phyloP scores from a whole-genome alignment of 2,888 invertebrate genomes.

The Chaetoderma sp. region DNA sequence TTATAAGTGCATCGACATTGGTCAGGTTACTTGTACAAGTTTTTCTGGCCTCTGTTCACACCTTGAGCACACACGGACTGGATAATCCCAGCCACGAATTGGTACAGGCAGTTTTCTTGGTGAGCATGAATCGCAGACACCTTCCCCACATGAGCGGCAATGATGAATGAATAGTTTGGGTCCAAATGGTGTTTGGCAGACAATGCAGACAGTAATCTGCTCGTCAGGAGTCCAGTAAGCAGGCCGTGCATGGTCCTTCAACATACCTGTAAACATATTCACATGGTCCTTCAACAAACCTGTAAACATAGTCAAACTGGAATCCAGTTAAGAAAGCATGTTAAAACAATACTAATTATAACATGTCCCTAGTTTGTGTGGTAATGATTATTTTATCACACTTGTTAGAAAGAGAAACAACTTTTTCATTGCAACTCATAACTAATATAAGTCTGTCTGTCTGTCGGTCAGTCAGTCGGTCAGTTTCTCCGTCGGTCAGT shows the following conservation, averaged over 20 bases:
- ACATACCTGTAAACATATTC: constrained; percentile 47
- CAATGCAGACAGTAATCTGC: constrained; percentile 77
- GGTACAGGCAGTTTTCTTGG: constrained; percentile 67
- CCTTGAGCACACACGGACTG: constrained; percentile 71
- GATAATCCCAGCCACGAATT: constrained; percentile 71
- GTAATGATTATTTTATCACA: background rate
- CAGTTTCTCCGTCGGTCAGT: too few relatives aligned
- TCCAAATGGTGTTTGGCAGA: constrained; percentile 76
- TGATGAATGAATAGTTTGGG: constrained; percentile 74
- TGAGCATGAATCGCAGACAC: constrained; percentile 76
- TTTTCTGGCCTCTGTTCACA: constrained; percentile 63
- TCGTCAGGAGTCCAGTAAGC: constrained; percentile 85
- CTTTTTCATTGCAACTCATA: too few relatives aligned
- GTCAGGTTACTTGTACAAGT: too few relatives aligned
- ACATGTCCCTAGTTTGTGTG: background rate
- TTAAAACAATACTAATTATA: too few relatives aligned
- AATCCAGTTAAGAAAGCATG: too few relatives aligned
- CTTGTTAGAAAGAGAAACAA: too few relatives aligned
- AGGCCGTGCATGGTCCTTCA: constrained; percentile 82
- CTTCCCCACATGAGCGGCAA: constrained; percentile 80
- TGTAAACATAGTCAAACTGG: too few relatives aligned
- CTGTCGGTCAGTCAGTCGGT: too few relatives aligned
- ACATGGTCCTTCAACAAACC: background rate
- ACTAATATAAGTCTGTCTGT: too few relatives aligned
- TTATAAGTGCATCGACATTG: too few relatives aligned